Evolutionary conservation across 2,113 vertebrate species (phyloP).

Genomic region (Hoplias malabaricus): DNA sequence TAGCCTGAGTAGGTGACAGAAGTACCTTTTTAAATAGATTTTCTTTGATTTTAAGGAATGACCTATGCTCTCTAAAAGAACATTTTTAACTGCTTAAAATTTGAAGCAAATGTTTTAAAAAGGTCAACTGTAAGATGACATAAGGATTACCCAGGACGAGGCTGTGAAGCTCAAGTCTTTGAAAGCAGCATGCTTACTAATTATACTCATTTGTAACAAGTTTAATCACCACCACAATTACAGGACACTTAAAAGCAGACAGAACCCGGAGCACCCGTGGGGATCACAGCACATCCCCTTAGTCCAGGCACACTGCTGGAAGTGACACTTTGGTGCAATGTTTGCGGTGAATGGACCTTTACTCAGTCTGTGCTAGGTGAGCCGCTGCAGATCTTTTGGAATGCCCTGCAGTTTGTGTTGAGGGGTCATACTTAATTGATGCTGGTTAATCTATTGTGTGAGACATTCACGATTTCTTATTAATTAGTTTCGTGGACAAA

Average conservation of each 20-base stretch:
- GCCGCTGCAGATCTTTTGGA: not conserved
- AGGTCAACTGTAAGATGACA: not conserved
- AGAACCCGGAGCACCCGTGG: not conserved
- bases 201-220: not conserved
- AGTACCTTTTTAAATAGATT: no score
- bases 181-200: conserved; percentile 7
- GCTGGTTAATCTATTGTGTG: no score
- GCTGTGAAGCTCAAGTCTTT: not conserved
- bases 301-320: conserved; percentile 13
- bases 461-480: no score
- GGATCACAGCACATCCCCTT: not conserved
- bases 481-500: no score
- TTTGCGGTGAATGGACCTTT: not conserved
- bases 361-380: not conserved
- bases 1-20: not conserved
- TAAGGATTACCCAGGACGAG: not conserved
- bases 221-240: conserved; percentile 6
- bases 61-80: no score
- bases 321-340: conserved; percentile 23
- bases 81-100: not conserved
- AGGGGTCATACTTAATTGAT: not conserved
- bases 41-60: no score
- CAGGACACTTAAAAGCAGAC: conserved; percentile 5
- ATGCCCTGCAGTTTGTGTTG: not conserved
- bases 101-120: not conserved